Evolutionary conservation across 2,113 vertebrate species (phyloP), one percentile per base, ranked within the genome.

Genomic region (Meriones unguiculatus): DNA sequence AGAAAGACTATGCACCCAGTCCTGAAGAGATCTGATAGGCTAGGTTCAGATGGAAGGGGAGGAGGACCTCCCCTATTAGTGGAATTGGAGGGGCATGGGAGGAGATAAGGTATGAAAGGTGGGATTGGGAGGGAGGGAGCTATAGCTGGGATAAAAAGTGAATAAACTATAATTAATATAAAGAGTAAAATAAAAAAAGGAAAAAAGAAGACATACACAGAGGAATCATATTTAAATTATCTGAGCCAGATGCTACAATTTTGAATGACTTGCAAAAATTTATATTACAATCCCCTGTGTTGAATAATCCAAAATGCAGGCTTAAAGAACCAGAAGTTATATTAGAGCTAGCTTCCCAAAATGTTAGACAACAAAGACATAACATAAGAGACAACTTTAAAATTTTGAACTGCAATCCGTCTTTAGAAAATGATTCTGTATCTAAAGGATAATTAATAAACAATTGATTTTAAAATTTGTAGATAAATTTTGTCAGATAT

Each of bases 211-310:
- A n/a, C 46, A 80, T 54, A 85, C 30, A 77, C 25, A 62, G 59
- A 25, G 7, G 18, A 84, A 59, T 76, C 32, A 85, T 72, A 87
- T 24, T 87, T 92, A 65, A 41, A 50, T 90, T 72, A 72, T 82
- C 4, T 41, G 82, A 84, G 7, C 30, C n/a, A 82, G 13, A 24
- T 14, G 52, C 50, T 8, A 14, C 52, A 75, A 25, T 41, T 46
- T 77, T 59, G n/a, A 96, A 65, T 89, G 24, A 24, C 41, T 91
- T 90, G n/a, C 46, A 92, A 41, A 24, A 87, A 95, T 76, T 92
- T 38, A 73, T 62, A 32, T 62, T 77, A 28, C 22, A 17, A 87
- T 0, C 2, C 41, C 0, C 22, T 89, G 28, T 69, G 57, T 65
- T 86, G 15, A 78, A 7, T 78, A 87, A 88, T 13, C 11, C 25